These are phyloP conservation scores for Corydoras sp. DNA, from an alignment of 2,113 vertebrate genomes.

Conservation along the genomic window DNA sequence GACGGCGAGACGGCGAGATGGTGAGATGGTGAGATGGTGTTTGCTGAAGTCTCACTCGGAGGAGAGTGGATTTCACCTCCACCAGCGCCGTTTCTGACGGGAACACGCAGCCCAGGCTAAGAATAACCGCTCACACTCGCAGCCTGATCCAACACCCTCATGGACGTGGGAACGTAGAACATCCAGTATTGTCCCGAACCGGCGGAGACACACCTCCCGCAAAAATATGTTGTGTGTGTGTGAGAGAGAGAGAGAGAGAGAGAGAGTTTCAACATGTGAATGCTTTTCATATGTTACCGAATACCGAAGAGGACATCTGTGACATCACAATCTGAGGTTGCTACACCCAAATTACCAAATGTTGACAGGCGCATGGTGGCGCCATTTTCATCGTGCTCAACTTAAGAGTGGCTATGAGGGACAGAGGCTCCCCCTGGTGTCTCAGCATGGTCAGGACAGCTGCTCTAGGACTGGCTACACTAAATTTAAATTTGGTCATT, in stretches of 20 bases:
- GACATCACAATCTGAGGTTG: too few species aligned
- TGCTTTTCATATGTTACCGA: too few species aligned
- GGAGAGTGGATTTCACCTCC: constrained; percentile 43
- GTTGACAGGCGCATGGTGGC: too few species aligned
- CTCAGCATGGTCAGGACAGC: too few species aligned
- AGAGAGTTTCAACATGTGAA: not conserved
- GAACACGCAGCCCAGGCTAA: constrained; percentile 45
- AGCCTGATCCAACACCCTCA: constrained; percentile 53
- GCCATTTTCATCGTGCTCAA: too few species aligned
- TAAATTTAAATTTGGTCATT: too few species aligned
- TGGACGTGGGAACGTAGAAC: constrained; percentile 41
- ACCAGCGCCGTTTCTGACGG: constrained; percentile 34
- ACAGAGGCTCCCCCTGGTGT: too few species aligned
- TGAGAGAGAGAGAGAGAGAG: constrained; percentile 3
- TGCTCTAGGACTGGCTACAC: too few species aligned
- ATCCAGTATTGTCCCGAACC: constrained; percentile 31
- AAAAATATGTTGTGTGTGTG: constrained; percentile 14
- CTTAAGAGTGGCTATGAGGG: too few species aligned
- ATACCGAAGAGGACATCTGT: too few species aligned
- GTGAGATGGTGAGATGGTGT: constrained; percentile 7
- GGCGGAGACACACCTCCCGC: constrained; percentile 19
- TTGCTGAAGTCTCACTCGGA: constrained; percentile 42
- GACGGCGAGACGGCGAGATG: too few species aligned
- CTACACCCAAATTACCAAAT: too few species aligned
- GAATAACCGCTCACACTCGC: constrained; percentile 61